Percentiles rank a stretch among this genome's conserved stretches.
These are phyloP conservation scores for Mola mola DNA, from an alignment of 2,113 vertebrate genomes.

Conservation along the genomic window DNA sequence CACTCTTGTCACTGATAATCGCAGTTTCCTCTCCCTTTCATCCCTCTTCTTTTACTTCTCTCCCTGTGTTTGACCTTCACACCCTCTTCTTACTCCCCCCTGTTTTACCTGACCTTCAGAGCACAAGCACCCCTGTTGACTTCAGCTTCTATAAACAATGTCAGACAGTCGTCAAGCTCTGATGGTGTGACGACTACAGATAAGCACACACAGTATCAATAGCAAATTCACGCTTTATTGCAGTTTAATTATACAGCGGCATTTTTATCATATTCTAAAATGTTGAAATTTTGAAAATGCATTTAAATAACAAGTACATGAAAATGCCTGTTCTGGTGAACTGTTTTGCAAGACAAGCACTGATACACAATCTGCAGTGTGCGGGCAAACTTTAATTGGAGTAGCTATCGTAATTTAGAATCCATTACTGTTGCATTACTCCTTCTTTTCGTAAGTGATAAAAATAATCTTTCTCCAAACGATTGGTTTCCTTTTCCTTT, in stretches of 20 bases:
- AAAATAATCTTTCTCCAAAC: slow-evolving; percentile 11
- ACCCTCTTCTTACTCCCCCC: background rate
- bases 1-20: slow-evolving; percentile 43
- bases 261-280: too few relatives aligned
- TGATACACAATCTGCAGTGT: slow-evolving; percentile 8
- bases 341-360: slow-evolving; percentile 5
- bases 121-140: slow-evolving; percentile 13
- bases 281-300: too few relatives aligned
- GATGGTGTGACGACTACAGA: slow-evolving; percentile 25
- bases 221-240: too few relatives aligned
- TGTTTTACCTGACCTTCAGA: slow-evolving; percentile 19
- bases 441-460: background rate
- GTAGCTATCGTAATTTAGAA: slow-evolving; percentile 25
- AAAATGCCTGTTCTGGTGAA: slow-evolving; percentile 8
- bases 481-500: too few relatives aligned
- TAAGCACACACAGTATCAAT: too few relatives aligned
- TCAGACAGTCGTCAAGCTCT: slow-evolving; percentile 35
- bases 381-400: slow-evolving; percentile 22
- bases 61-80: slow-evolving; percentile 7
- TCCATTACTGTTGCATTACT: too few relatives aligned
- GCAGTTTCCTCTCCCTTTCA: slow-evolving; percentile 5
- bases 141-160: slow-evolving; percentile 45
- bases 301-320: background rate
- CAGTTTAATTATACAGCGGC: too few relatives aligned
- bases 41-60: too few relatives aligned